Percentiles rank a stretch among this genome's conserved stretches.
Evolutionary conservation across 2,888 invertebrate genomes (phyloP).

Genomic region (Drosophila buzzatii): DNA sequence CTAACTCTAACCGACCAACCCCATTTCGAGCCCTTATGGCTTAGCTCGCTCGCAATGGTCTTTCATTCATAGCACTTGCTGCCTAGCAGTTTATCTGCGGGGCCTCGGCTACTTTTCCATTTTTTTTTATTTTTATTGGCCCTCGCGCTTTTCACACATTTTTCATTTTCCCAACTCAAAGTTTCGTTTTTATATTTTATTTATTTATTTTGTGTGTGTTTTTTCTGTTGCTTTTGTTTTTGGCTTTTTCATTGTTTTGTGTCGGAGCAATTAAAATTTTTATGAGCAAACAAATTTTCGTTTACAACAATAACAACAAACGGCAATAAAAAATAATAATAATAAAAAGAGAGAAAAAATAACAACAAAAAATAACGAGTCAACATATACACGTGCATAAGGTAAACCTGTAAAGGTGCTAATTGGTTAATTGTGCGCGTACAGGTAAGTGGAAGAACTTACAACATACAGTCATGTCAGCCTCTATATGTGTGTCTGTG

Average conservation of each 20-base stretch:
- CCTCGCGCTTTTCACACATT: slow-evolving; percentile 62
- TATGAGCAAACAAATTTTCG: slow-evolving; percentile 78
- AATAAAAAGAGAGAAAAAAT: slow-evolving; percentile 41
- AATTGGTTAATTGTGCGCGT: slow-evolving; percentile 73
- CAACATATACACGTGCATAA: slow-evolving; percentile 22
- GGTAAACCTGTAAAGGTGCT: slow-evolving; percentile 59
- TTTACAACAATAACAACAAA: slow-evolving; percentile 69
- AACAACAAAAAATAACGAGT: slow-evolving; percentile 34
- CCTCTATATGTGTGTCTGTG: neutral
- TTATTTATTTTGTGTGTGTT: slow-evolving; percentile 1
- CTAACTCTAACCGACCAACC: too few species aligned
- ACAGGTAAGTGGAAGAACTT: slow-evolving; percentile 27
- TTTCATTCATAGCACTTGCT: slow-evolving; percentile 3
- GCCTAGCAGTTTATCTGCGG: slow-evolving; percentile 40
- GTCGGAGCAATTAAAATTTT: slow-evolving; percentile 77
- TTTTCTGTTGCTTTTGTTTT: slow-evolving; percentile 33
- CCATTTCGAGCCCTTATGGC: neutral
- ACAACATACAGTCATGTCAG: neutral
- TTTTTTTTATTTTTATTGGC: slow-evolving; percentile 69
- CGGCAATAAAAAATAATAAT: slow-evolving; percentile 58
- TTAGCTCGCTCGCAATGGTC: neutral
- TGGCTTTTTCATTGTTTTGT: slow-evolving; percentile 64
- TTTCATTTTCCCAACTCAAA: slow-evolving; percentile 59
- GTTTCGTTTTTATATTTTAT: slow-evolving; percentile 31
- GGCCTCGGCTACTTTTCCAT: slow-evolving; percentile 6